These are phyloP conservation scores for Parambassis ranga DNA, from an alignment of 2,797 vertebrate genomes.

Conservation along the genomic window DNA sequence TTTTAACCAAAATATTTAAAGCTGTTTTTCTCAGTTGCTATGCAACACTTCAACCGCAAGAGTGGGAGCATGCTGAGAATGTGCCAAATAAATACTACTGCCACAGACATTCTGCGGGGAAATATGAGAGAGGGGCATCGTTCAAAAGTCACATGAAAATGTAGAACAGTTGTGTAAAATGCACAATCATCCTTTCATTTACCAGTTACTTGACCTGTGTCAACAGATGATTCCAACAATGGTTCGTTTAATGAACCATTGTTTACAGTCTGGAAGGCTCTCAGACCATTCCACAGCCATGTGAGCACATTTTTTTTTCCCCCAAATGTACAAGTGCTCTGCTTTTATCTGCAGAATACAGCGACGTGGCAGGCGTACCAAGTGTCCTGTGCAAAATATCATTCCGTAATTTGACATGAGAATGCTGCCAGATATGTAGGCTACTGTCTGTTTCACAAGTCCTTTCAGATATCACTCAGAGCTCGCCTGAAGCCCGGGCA, in stretches of 20 bases:
- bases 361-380: constrained; percentile 30
- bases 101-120: constrained; percentile 72
- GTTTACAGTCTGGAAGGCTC: constrained; percentile 46
- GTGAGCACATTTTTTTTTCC: constrained; percentile 3
- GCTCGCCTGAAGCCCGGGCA: constrained; percentile 54
- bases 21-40: constrained; percentile 83
- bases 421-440: constrained; percentile 61
- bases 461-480: constrained; percentile 70
- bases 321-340: constrained; percentile 18
- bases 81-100: constrained; percentile 77
- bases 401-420: constrained; percentile 56
- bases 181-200: constrained; percentile 69
- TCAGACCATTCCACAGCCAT: constrained; percentile 20
- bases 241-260: constrained; percentile 62
- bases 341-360: constrained; percentile 36
- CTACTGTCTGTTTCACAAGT: constrained; percentile 65
- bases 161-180: constrained; percentile 57
- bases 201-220: constrained; percentile 56
- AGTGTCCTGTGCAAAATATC: constrained; percentile 55
- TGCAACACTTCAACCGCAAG: constrained; percentile 81
- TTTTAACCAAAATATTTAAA: constrained; percentile 84
- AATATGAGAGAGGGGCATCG: constrained; percentile 62
- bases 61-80: constrained; percentile 78
- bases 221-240: constrained; percentile 35
- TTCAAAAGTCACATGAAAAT: constrained; percentile 58